Evolutionary conservation across 2,797 vertebrate species (phyloP).

Genomic region (Ceryle rudis): DNA sequence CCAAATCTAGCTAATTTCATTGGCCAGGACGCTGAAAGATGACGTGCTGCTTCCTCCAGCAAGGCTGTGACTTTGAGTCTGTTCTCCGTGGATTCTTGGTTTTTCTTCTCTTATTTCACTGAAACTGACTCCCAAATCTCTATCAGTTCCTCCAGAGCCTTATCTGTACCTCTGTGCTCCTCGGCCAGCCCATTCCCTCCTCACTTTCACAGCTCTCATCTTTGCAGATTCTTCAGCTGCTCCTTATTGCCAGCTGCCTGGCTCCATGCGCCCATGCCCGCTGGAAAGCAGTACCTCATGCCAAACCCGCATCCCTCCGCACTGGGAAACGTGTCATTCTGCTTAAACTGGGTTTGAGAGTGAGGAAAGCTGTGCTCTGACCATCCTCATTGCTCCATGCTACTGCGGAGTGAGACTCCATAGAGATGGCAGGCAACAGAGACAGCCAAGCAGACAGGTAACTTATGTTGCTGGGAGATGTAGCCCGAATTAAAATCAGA

Average conservation of each 20-base stretch:
- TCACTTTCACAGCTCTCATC: neutral
- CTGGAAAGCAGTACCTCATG: neutral
- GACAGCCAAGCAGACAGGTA: neutral
- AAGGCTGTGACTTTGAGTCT: neutral
- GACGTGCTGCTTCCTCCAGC: neutral
- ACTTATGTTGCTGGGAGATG: slow-evolving; percentile 29
- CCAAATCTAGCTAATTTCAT: neutral
- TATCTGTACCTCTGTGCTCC: neutral
- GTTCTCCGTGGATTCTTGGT: neutral
- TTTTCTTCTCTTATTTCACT: neutral
- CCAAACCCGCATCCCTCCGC: neutral
- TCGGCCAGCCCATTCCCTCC: neutral
- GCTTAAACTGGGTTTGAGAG: neutral
- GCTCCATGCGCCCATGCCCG: fast-evolving
- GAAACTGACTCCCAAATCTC: neutral
- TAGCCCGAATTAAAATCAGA: slow-evolving; percentile 51
- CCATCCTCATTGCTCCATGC: neutral
- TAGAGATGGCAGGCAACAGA: neutral
- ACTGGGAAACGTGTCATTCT: neutral
- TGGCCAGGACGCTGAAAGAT: neutral
- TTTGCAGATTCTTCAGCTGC: neutral
- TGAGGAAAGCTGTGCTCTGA: neutral
- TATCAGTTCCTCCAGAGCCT: neutral
- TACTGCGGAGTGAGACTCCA: neutral
- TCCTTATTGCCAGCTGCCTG: neutral